Evolutionary conservation across 2,888 invertebrate genomes (phyloP).

Genomic region (Limnephilus marmoratus): DNA sequence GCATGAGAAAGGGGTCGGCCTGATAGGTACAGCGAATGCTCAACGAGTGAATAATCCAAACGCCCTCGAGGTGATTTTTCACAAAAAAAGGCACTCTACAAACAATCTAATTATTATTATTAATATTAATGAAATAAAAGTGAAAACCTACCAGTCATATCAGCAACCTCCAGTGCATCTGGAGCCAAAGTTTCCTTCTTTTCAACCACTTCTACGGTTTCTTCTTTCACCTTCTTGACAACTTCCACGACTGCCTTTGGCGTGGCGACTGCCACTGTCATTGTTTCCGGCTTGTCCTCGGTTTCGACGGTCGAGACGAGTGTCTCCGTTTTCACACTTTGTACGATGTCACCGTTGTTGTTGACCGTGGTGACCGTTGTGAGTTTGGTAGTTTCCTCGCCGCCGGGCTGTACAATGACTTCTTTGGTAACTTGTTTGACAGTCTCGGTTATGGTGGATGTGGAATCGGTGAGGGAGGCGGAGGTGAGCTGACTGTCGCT

Average conservation of each 20-base stretch:
- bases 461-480: slow-evolving; percentile 2
- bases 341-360: slow-evolving; percentile 51
- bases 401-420: slow-evolving; percentile 67
- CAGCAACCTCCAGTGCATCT: slow-evolving; percentile 74
- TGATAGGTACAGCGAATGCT: too few species aligned
- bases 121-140: neutral
- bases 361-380: slow-evolving; percentile 69
- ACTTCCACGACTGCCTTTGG: slow-evolving; percentile 67
- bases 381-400: slow-evolving; percentile 70
- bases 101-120: too few species aligned
- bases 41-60: too few species aligned
- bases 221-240: slow-evolving; percentile 69
- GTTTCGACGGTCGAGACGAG: neutral
- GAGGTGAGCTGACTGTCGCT: slow-evolving; percentile 9
- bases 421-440: slow-evolving; percentile 71
- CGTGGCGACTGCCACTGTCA: slow-evolving; percentile 67
- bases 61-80: too few species aligned
- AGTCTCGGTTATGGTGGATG: slow-evolving; percentile 59
- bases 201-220: slow-evolving; percentile 68
- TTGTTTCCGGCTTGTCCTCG: slow-evolving; percentile 62
- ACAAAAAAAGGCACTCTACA: too few species aligned
- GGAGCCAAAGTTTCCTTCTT: slow-evolving; percentile 70
- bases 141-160: slow-evolving; percentile 77
- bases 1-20: too few species aligned
- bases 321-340: slow-evolving; percentile 69